Evolutionary conservation across 1,140 invertebrate species (phyloP).

Genomic region (Bicyclus anynana): DNA sequence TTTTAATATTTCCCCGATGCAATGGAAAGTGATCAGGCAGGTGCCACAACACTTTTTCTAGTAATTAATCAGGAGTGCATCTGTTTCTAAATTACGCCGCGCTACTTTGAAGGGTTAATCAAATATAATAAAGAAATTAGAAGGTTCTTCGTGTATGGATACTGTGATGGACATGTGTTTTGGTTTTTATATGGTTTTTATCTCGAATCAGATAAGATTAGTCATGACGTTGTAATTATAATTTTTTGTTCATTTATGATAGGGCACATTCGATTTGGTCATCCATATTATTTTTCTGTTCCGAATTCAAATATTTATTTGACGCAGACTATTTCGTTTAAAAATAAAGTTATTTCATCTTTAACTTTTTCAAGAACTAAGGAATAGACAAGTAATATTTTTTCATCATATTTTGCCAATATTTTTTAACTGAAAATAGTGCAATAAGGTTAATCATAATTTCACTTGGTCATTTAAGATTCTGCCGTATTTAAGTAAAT

Average conservation of each 20-base stretch:
- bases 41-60: slow-evolving; percentile 55
- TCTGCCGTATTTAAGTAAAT: too few species aligned
- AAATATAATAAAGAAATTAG: slow-evolving; percentile 74
- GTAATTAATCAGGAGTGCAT: slow-evolving; percentile 67
- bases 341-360: too few species aligned
- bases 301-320: not conserved
- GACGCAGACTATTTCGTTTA: not conserved
- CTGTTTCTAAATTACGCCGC: slow-evolving; percentile 61
- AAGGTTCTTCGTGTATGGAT: slow-evolving; percentile 11
- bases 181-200: slow-evolving; percentile 13
- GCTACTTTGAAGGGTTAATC: slow-evolving; percentile 65
- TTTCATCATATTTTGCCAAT: too few species aligned
- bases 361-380: too few species aligned
- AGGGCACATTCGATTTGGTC: not conserved
- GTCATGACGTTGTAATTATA: slow-evolving; percentile 27
- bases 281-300: not conserved
- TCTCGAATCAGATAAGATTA: slow-evolving; percentile 9
- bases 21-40: slow-evolving; percentile 65
- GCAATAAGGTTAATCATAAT: too few species aligned
- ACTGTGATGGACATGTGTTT: slow-evolving; percentile 48
- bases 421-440: too few species aligned
- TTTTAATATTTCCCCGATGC: slow-evolving; percentile 35
- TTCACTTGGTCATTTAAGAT: too few species aligned
- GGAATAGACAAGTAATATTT: too few species aligned
- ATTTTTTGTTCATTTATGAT: not conserved